These are phyloP conservation scores for Eriosoma lanigerum DNA, from an alignment of 1,140 invertebrate genomes.

Conservation along the genomic window DNA sequence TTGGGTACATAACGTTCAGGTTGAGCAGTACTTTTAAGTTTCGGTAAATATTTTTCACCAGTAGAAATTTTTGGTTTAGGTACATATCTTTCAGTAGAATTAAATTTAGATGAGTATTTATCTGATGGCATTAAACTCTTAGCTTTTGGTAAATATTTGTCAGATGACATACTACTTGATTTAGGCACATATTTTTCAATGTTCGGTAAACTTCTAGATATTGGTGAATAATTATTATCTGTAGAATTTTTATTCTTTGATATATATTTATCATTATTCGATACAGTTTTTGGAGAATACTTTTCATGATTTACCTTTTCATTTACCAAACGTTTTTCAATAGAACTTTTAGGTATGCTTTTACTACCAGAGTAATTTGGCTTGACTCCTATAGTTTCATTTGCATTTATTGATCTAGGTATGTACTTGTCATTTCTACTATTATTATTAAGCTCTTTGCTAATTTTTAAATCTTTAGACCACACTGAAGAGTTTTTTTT, in stretches of 20 bases:
- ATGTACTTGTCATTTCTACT: conserved; percentile 29
- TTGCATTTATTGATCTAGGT: not conserved
- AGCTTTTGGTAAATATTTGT: conserved; percentile 26
- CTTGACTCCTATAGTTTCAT: not conserved
- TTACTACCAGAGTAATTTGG: not conserved
- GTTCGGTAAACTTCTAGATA: not conserved
- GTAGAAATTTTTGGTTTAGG: not conserved
- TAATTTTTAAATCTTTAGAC: conserved; percentile 53
- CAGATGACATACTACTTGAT: not conserved
- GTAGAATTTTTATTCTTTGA: not conserved
- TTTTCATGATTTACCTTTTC: conserved; percentile 16
- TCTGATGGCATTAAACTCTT: not conserved
- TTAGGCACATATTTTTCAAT: conserved; percentile 20
- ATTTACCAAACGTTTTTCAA: not conserved
- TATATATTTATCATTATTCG: conserved; percentile 17
- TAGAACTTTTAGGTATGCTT: not conserved
- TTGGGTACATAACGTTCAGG: conserved; percentile 24
- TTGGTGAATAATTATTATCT: conserved; percentile 11
- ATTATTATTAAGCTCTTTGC: conserved; percentile 47
- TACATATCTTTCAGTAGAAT: not conserved
- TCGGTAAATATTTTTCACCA: not conserved
- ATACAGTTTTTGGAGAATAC: conserved; percentile 37
- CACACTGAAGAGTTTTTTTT: conserved; percentile 55
- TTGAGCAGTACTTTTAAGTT: conserved; percentile 20
- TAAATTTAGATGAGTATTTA: conserved; percentile 26